Evolutionary conservation across 2,888 invertebrate species (phyloP), one percentile per base, ranked within the genome.

Genomic region (Macrophya alboannulata): DNA sequence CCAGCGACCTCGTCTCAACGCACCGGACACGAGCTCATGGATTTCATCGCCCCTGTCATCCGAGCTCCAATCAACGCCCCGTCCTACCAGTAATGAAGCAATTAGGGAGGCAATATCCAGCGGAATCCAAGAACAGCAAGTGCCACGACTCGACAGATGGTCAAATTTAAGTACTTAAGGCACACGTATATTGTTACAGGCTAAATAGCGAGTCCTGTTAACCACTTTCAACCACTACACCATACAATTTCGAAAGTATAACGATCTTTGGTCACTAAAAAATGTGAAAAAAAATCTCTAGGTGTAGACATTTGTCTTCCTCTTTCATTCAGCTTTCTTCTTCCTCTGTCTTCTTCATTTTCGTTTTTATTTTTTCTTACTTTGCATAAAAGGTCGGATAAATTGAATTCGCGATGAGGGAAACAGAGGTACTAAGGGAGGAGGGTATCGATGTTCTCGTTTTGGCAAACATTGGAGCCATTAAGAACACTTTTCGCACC

Each of bases 71-170:
- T 74, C 59, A 59, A 79, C 55, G 77, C 71, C 65, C 43, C 21
- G 79, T 59, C 45, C 77, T 37, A 15, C 43, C 81, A 74, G 43
- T 74, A 74, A 74, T 74, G 74, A 74, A 74, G 74, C 74, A 74
- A 74, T 74, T 74, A 74, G 25, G 48, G 74, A 74, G 74, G 59
- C 59, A 76, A 62, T 48, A 77, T 48, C 62, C 43, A 72, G 31
- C 43, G 51, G 79, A 48, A 71, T 43, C 10, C 65, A 68, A 51
- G 71, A 68, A 48, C 25, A 65, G 85, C 65, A 55, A 77, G 81
- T 62, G 81, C 68, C 10, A 48, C 85, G 48, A 17, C 15, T 77
- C 43, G 15, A 68, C 31, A 65, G 55, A 62, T 65, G n/a, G 72
- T 12, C 45, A 37, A 48, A 83, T 45, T 68, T 25, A 25, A 71